These are phyloP conservation scores for Meloe dianella DNA, from an alignment of 2,888 invertebrate genomes.

Conservation along the genomic window DNA sequence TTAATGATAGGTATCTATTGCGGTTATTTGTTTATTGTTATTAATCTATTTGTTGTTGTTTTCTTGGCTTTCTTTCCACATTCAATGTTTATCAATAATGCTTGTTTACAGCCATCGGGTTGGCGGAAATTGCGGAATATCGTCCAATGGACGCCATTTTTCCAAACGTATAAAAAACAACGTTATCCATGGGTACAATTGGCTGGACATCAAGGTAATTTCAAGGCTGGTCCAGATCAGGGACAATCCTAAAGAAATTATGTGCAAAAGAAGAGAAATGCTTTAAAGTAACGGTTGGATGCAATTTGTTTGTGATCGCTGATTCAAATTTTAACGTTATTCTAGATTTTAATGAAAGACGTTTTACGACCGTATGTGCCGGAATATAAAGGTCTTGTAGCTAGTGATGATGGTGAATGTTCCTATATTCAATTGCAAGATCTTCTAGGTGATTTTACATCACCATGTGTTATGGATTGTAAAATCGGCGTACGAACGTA, in stretches of 20 bases:
- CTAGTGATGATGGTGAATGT: constrained; percentile 80
- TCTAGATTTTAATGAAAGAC: constrained; percentile 80
- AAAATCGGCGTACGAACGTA: constrained; percentile 95
- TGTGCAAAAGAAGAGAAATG: constrained; percentile 90
- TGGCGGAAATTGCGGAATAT: constrained; percentile 94
- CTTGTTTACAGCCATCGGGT: constrained; percentile 79
- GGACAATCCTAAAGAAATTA: constrained; percentile 94
- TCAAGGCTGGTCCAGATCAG: constrained; percentile 90
- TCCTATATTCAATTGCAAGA: constrained; percentile 92
- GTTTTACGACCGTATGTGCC: constrained; percentile 88
- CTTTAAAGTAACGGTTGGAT: constrained; percentile 66
- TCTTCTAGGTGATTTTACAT: constrained; percentile 85
- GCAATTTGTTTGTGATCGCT: not conserved
- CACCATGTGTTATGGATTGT: constrained; percentile 97
- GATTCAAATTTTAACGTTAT: constrained; percentile 14
- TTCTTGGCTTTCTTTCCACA: too few relatives aligned
- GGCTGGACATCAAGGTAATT: constrained; percentile 95
- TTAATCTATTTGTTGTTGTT: too few relatives aligned
- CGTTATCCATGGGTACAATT: constrained; percentile 96
- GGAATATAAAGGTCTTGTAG: constrained; percentile 88
- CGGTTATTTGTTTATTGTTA: too few relatives aligned
- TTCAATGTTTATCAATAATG: constrained; percentile 17
- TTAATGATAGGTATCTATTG: too few relatives aligned
- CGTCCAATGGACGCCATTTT: constrained; percentile 96
- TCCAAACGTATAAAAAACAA: constrained; percentile 95